phyloP scores from a whole-genome alignment of 2,113 vertebrate genomes.

The Prolemur simus region DNA sequence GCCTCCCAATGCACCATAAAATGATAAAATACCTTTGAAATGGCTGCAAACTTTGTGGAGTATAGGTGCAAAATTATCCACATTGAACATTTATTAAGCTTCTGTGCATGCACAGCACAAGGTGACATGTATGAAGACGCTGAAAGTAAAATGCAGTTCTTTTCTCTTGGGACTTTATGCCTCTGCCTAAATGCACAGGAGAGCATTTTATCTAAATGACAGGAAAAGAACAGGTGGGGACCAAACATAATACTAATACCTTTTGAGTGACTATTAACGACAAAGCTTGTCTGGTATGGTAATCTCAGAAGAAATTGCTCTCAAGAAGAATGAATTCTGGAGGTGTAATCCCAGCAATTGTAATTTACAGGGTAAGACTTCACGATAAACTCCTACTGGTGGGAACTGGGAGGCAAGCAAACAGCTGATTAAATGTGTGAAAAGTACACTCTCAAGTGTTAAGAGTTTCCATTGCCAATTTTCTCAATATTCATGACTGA shows the following conservation, averaged over 20 bases:
- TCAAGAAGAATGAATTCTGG: neutral
- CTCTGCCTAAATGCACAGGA: neutral
- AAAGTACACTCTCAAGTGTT: neutral
- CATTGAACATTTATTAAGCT: slow-evolving; percentile 13
- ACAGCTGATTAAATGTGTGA: slow-evolving; percentile 43
- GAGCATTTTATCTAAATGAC: neutral
- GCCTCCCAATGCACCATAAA: neutral
- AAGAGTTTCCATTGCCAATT: neutral
- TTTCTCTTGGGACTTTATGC: neutral
- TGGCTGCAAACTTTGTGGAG: neutral
- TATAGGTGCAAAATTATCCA: neutral
- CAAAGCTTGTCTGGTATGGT: neutral
- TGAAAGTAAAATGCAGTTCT: neutral
- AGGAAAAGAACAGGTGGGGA: neutral
- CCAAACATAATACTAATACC: slow-evolving; percentile 15
- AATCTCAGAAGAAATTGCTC: slow-evolving; percentile 14
- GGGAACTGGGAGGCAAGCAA: neutral
- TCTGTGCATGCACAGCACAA: neutral
- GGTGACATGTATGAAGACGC: neutral
- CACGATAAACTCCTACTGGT: neutral
- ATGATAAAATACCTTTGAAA: neutral
- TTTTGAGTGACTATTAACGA: slow-evolving; percentile 22
- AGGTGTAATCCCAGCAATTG: neutral
- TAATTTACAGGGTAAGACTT: slow-evolving; percentile 2
- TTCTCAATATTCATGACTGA: slow-evolving; percentile 4